phyloP scores from a whole-genome alignment of 1,140 invertebrate genomes.

The Anadara kagoshimensis region DNA sequence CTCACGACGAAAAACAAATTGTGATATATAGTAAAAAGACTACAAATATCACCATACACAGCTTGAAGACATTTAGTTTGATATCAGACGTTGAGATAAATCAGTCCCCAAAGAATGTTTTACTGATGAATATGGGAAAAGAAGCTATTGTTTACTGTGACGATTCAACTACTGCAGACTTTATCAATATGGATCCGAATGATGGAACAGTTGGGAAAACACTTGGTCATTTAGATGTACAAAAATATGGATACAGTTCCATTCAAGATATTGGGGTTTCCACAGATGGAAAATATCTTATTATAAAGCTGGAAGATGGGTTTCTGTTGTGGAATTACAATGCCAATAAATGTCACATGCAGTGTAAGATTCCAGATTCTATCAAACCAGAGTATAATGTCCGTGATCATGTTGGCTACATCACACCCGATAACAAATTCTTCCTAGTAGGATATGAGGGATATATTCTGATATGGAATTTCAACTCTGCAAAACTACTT shows the following conservation, averaged over 20 bases:
- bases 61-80: constrained; percentile 28
- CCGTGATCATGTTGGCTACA: constrained; percentile 32
- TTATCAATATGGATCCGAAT: constrained; percentile 37
- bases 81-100: constrained; percentile 23
- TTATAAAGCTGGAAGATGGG: constrained; percentile 37
- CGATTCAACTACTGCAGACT: constrained; percentile 12
- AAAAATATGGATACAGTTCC: constrained; percentile 6
- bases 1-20: constrained; percentile 31
- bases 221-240: constrained; percentile 12
- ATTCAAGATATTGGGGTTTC: constrained; percentile 27
- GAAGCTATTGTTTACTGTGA: constrained; percentile 32
- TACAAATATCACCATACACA: constrained; percentile 36
- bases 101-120: constrained; percentile 30
- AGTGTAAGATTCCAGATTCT: constrained; percentile 36
- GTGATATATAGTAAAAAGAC: constrained; percentile 41
- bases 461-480: constrained; percentile 39
- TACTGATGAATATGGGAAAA: constrained; percentile 24
- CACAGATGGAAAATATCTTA: constrained; percentile 16
- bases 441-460: constrained; percentile 52
- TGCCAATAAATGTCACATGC: constrained; percentile 26
- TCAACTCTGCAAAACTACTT: constrained; percentile 26
- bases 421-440: constrained; percentile 31
- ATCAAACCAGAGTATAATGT: constrained; percentile 42
- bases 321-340: constrained; percentile 45
- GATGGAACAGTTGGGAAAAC: constrained; percentile 33